phyloP scores from a whole-genome alignment of 2,113 vertebrate species.

The Panurus biarmicus region DNA sequence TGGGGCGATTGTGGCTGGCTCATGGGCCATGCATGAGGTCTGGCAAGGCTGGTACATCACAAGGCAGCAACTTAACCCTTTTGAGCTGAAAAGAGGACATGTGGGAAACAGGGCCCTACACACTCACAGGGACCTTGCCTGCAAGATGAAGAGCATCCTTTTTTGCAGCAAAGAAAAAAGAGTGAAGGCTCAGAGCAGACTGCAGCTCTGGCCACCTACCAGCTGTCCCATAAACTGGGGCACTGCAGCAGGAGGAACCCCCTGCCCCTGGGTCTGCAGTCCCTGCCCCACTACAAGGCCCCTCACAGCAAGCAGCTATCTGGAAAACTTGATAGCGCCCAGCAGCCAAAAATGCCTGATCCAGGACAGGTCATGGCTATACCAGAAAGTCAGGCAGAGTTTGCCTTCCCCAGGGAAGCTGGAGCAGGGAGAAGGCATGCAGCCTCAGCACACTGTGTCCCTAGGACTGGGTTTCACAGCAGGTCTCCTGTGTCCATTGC shows the following conservation, averaged over 20 bases:
- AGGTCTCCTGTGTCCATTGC: not conserved
- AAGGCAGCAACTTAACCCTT: not conserved
- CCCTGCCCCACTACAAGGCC: not conserved
- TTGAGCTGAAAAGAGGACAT: not conserved
- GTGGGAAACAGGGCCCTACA: not conserved
- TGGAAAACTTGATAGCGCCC: not conserved
- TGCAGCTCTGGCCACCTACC: not conserved
- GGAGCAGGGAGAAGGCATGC: not conserved
- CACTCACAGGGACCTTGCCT: not conserved
- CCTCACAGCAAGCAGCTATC: not conserved
- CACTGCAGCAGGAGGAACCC: not conserved
- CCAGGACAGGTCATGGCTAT: not conserved
- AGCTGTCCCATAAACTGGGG: not conserved
- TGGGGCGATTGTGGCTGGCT: not conserved
- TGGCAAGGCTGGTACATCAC: not conserved
- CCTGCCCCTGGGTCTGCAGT: not conserved
- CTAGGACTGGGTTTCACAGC: not conserved
- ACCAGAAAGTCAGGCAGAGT: not conserved
- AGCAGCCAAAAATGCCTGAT: not conserved
- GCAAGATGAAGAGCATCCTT: not conserved
- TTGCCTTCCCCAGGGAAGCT: not conserved
- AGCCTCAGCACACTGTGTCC: rapidly evolving
- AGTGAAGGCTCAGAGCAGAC: not conserved
- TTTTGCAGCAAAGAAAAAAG: not conserved
- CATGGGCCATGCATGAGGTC: not conserved